Conservation (phyloP, 2,113 vertebrate species). For the Paralichthys olivaceus region DNA sequence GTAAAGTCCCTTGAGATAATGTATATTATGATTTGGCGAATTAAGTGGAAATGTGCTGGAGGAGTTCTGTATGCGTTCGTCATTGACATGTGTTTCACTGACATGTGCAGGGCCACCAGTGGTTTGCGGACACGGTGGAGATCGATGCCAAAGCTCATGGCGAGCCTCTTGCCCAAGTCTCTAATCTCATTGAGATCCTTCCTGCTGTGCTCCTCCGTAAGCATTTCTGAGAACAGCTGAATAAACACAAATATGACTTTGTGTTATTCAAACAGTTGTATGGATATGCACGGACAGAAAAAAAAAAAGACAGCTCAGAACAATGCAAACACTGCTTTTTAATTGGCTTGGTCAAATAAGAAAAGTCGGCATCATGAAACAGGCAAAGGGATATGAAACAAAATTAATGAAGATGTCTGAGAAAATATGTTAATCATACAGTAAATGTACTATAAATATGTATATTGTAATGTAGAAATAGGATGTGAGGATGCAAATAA, state of each 20-base stretch:
- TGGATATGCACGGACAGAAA: conserved; percentile 1
- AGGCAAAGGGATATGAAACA: not conserved
- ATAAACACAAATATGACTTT: conserved; percentile 41
- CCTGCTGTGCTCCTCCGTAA: conserved; percentile 56
- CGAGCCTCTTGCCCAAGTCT: conserved; percentile 87
- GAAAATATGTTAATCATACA: not conserved
- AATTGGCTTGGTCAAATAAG: not conserved
- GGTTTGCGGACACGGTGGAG: conserved; percentile 83
- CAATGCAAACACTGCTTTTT: not conserved
- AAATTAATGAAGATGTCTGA: not conserved
- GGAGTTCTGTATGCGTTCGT: conserved; percentile 1
- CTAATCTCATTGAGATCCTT: conserved; percentile 84
- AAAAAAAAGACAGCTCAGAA: not conserved
- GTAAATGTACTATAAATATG: no score
- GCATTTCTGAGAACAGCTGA: conserved; percentile 73
- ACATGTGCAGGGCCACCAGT: conserved; percentile 84
- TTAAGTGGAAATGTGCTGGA: not conserved
- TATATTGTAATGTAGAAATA: no score
- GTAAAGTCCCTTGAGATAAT: no score
- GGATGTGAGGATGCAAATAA: not conserved
- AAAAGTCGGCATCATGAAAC: not conserved
- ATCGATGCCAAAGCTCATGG: conserved; percentile 88
- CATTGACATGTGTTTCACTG: conserved; percentile 26
- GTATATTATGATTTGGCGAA: no score
- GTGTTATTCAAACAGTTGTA: conserved; percentile 33